Evolutionary conservation across 2,113 vertebrate species (phyloP).

Genomic region (Tretioscincus oriximinensis): DNA sequence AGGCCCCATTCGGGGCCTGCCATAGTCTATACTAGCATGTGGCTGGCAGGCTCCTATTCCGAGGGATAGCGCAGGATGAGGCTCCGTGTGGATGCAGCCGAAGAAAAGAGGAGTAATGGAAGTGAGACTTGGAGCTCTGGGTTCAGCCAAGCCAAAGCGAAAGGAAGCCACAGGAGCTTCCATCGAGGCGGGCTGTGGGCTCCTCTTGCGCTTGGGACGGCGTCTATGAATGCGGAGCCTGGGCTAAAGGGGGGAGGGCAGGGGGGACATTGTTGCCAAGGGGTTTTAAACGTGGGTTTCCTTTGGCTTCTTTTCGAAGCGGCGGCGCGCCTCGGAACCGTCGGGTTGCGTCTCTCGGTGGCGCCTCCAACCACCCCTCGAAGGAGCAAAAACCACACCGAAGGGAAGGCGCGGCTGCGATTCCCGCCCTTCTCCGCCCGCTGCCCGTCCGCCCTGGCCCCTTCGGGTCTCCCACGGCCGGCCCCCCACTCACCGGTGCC

Average conservation of each 20-base stretch:
- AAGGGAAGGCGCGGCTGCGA: not conserved
- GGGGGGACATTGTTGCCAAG: not conserved
- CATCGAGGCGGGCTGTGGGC: not conserved
- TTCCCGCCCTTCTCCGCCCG: too few species aligned
- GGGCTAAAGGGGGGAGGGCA: too few species aligned
- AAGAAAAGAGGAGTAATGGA: not conserved
- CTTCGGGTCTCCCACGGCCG: not conserved
- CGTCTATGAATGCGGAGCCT: not conserved
- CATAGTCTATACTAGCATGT: too few species aligned
- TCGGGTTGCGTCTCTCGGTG: not conserved
- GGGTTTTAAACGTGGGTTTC: too few species aligned
- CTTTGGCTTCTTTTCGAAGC: too few species aligned
- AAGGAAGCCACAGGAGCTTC: not conserved
- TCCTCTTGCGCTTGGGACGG: not conserved
- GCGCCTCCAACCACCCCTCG: not conserved
- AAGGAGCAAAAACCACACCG: too few species aligned
- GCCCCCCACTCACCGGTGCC: conserved; percentile 77
- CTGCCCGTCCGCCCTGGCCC: not conserved
- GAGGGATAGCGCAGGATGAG: too few species aligned
- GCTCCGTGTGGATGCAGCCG: too few species aligned
- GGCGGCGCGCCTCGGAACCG: not conserved
- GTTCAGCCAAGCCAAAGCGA: too few species aligned
- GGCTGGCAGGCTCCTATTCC: too few species aligned
- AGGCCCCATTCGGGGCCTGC: too few species aligned
- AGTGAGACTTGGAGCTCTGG: too few species aligned